Conservation (phyloP, 1,140 invertebrate genomes). For the Centruroides sculpturatus region DNA sequence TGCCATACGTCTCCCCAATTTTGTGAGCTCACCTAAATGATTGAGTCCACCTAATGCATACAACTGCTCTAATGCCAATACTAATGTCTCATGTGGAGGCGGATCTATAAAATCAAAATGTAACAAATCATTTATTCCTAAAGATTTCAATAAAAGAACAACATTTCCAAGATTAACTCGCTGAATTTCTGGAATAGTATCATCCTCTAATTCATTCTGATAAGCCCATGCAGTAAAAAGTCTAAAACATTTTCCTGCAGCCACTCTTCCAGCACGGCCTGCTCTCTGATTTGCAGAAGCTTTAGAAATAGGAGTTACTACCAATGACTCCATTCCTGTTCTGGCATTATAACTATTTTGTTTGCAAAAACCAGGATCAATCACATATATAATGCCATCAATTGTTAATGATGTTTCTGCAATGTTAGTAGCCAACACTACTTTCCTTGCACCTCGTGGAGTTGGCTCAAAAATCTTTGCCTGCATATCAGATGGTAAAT, state of each 20-base stretch:
- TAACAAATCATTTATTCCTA: slow-evolving; percentile 94
- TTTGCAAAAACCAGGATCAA: slow-evolving; percentile 98
- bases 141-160: slow-evolving; percentile 86
- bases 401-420: slow-evolving; percentile 98
- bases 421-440: slow-evolving; percentile 96
- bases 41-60: slow-evolving; percentile 97
- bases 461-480: slow-evolving; percentile 72
- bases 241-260: slow-evolving; percentile 94
- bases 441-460: slow-evolving; percentile 79
- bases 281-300: slow-evolving; percentile 76
- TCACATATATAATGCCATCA: slow-evolving; percentile 98
- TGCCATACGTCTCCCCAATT: slow-evolving; percentile 92
- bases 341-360: slow-evolving; percentile 98
- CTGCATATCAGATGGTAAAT: slow-evolving; percentile 96
- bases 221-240: slow-evolving; percentile 63
- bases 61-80: slow-evolving; percentile 84
- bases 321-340: slow-evolving; percentile 95
- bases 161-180: slow-evolving; percentile 96
- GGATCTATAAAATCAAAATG: slow-evolving; percentile 99
- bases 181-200: slow-evolving; percentile 95
- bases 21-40: slow-evolving; percentile 92
- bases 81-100: slow-evolving; percentile 87
- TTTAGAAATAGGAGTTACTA: slow-evolving; percentile 96
- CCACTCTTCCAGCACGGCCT: slow-evolving; percentile 78
- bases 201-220: slow-evolving; percentile 93